Evolutionary conservation across 2,797 vertebrate genomes (phyloP).

Genomic region (Anguilla anguilla): DNA sequence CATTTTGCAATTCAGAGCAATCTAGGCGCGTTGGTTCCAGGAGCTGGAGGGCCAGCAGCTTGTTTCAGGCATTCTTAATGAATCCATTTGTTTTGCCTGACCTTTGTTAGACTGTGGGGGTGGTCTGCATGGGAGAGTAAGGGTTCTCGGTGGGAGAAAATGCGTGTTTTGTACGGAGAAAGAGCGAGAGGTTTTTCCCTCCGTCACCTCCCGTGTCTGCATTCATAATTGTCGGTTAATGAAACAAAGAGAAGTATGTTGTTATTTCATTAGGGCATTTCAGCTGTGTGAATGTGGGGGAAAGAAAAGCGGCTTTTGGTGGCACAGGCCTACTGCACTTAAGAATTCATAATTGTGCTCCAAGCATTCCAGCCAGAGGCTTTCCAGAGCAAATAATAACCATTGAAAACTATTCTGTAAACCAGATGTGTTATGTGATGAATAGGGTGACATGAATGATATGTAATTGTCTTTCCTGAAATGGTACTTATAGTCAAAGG

Average conservation of each 20-base stretch:
- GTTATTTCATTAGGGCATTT: neutral
- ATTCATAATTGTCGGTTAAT: conserved; percentile 40
- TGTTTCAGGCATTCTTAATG: conserved; percentile 54
- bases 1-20: conserved; percentile 58
- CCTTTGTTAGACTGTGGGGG: conserved; percentile 48
- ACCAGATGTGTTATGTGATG: conserved; percentile 9
- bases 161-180: conserved; percentile 38
- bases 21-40: conserved; percentile 43
- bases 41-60: conserved; percentile 41
- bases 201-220: conserved; percentile 21
- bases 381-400: conserved; percentile 8
- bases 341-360: conserved; percentile 46
- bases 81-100: conserved; percentile 59
- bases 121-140: conserved; percentile 45
- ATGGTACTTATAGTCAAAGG: neutral
- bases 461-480: neutral
- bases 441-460: conserved; percentile 17
- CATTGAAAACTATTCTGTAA: neutral
- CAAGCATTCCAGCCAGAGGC: conserved; percentile 49
- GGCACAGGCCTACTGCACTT: neutral
- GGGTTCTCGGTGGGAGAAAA: conserved; percentile 38
- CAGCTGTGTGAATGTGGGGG: conserved; percentile 20
- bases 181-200: conserved; percentile 20
- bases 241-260: conserved; percentile 25
- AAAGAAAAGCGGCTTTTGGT: conserved; percentile 24